Evolutionary conservation across 1,140 invertebrate genomes (phyloP).

Genomic region (Lordiphosa collinella): DNA sequence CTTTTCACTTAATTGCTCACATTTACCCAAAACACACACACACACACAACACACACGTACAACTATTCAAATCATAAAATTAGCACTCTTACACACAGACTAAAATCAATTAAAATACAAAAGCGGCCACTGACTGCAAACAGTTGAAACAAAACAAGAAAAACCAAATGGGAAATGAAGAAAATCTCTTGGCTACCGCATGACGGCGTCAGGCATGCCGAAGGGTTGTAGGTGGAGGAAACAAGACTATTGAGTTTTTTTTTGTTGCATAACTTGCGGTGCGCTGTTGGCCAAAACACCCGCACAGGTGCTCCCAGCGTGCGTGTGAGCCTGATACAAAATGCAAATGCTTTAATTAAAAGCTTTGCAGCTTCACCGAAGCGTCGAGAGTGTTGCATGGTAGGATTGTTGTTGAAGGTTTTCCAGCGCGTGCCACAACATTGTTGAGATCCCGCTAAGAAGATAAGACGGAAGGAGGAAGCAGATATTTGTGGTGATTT

Average conservation of each 20-base stretch:
- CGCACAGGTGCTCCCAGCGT: slow-evolving; percentile 35
- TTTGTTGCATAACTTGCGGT: slow-evolving; percentile 71
- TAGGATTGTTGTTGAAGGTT: slow-evolving; percentile 48
- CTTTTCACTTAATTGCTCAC: slow-evolving; percentile 73
- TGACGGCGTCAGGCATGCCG: background rate
- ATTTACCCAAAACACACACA: slow-evolving; percentile 19
- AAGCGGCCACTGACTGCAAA: slow-evolving; percentile 42
- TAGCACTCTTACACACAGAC: slow-evolving; percentile 52
- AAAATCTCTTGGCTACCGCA: slow-evolving; percentile 33
- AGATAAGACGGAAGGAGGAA: background rate
- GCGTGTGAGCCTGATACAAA: slow-evolving; percentile 49
- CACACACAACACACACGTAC: background rate
- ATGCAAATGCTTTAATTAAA: slow-evolving; percentile 77
- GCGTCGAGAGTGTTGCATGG: slow-evolving; percentile 47
- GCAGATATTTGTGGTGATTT: slow-evolving; percentile 65
- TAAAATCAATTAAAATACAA: slow-evolving; percentile 71
- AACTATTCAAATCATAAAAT: slow-evolving; percentile 67
- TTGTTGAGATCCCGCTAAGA: slow-evolving; percentile 5
- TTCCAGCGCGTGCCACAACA: slow-evolving; percentile 4
- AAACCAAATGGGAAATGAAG: background rate
- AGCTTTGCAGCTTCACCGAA: slow-evolving; percentile 64
- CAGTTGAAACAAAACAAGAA: slow-evolving; percentile 36
- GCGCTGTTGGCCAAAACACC: slow-evolving; percentile 48
- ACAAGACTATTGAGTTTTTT: slow-evolving; percentile 8
- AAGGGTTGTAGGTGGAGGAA: background rate